Evolutionary conservation across 2,797 vertebrate genomes (phyloP).

Genomic region (Karalla daura): DNA sequence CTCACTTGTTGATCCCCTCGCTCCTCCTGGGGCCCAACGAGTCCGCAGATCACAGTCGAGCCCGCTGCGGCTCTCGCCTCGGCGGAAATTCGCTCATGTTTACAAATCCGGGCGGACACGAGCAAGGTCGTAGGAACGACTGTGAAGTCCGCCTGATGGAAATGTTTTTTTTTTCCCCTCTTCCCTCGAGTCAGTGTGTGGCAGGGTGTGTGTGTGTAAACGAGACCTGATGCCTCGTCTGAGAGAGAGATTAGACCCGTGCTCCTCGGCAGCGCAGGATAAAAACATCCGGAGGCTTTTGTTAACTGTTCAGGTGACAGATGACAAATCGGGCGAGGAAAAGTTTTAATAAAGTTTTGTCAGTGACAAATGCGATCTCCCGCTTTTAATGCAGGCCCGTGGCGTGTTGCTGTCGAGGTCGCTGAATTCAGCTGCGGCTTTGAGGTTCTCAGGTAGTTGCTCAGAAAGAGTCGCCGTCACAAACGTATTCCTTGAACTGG

Average conservation of each 20-base stretch:
- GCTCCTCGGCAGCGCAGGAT: constrained; percentile 6
- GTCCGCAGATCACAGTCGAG: constrained; percentile 19
- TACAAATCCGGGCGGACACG: constrained; percentile 25
- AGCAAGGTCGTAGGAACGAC: constrained; percentile 26
- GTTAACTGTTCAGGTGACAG: constrained; percentile 22
- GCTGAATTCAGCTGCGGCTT: background rate
- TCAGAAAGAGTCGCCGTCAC: background rate
- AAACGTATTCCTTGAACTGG: background rate
- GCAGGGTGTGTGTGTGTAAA: no score
- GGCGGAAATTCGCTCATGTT: constrained; percentile 23
- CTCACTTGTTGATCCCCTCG: constrained; percentile 9
- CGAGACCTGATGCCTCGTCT: constrained; percentile 18
- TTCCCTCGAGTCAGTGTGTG: background rate
- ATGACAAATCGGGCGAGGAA: constrained; percentile 32
- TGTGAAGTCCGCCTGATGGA: constrained; percentile 20
- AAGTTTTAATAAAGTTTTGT: constrained; percentile 47
- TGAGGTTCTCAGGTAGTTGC: background rate
- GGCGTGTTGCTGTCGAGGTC: constrained; percentile 1
- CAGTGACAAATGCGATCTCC: constrained; percentile 40
- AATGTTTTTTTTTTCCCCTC: constrained; percentile 30
- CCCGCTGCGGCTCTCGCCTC: background rate
- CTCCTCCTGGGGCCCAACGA: constrained; percentile 22
- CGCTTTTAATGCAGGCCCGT: background rate
- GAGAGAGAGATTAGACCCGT: constrained; percentile 19
- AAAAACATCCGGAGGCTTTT: constrained; percentile 33